These are phyloP conservation scores for Vimba vimba DNA, from an alignment of 2,113 vertebrate genomes.

Conservation along the genomic window DNA sequence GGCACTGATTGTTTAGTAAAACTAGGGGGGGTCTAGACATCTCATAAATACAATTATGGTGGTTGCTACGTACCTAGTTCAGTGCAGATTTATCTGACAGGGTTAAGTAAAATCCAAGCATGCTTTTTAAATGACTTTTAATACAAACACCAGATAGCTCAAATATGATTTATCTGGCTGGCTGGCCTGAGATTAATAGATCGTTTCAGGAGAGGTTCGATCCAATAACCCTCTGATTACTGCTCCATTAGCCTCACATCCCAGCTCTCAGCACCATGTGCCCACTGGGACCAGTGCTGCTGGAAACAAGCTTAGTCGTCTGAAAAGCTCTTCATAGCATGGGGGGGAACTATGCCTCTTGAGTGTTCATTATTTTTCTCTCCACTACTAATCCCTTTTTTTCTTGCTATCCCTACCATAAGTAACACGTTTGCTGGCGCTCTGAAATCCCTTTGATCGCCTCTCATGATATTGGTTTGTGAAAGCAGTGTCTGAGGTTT, in stretches of 20 bases:
- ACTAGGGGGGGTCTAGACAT: too few species aligned
- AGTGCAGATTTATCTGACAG: background rate
- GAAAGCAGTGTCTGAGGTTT: slow-evolving; percentile 45
- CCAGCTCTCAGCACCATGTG: background rate
- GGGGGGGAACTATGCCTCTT: slow-evolving; percentile 7
- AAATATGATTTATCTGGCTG: slow-evolving; percentile 24
- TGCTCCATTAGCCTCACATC: slow-evolving; percentile 34
- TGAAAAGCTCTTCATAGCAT: slow-evolving; percentile 31
- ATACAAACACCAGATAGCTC: background rate
- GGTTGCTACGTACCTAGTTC: background rate
- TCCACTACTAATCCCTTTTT: slow-evolving; percentile 26
- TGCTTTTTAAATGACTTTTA: slow-evolving; percentile 20
- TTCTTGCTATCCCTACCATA: slow-evolving; percentile 21
- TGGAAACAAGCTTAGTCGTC: slow-evolving; percentile 43
- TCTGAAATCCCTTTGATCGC: slow-evolving; percentile 37
- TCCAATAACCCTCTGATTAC: slow-evolving; percentile 53
- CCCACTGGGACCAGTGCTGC: slow-evolving; percentile 39
- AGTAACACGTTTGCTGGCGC: slow-evolving; percentile 26
- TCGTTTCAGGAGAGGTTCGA: slow-evolving; percentile 37
- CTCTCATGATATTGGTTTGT: slow-evolving; percentile 24
- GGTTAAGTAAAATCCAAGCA: background rate
- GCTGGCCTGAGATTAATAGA: slow-evolving; percentile 30
- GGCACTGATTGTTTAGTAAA: background rate
- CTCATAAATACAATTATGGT: background rate
- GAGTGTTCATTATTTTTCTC: slow-evolving; percentile 42